A percentile compares a stretch with the other conserved stretches of the same genome.
Conservation (phyloP, 2,888 invertebrate species). For the Sussaba pulchella region DNA sequence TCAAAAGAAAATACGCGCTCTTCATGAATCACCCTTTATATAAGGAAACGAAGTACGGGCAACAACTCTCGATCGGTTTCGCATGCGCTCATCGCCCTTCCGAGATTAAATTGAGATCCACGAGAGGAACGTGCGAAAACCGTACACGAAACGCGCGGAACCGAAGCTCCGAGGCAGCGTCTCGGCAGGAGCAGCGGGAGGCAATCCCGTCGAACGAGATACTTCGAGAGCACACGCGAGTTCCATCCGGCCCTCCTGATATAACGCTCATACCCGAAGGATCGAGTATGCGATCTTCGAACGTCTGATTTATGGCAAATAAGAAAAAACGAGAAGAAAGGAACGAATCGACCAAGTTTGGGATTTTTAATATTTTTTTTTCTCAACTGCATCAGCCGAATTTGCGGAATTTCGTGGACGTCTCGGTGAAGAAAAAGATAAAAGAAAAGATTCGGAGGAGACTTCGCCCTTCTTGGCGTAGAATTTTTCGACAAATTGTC, state of each 20-base stretch:
- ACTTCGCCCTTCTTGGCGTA: too few species aligned
- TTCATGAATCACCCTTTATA: too few species aligned
- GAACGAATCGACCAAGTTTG: neutral
- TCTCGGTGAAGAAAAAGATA: too few species aligned
- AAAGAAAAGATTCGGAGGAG: too few species aligned
- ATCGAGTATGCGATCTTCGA: constrained; percentile 14
- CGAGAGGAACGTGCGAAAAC: constrained; percentile 35
- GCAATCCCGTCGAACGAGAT: constrained; percentile 20
- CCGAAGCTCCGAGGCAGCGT: neutral
- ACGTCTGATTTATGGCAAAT: neutral
- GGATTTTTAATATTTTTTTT: neutral
- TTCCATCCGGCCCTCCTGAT: constrained; percentile 28
- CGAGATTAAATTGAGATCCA: constrained; percentile 44
- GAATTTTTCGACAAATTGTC: too few species aligned
- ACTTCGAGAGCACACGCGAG: neutral
- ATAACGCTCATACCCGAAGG: constrained; percentile 19
- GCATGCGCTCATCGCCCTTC: constrained; percentile 50
- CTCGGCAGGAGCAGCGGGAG: neutral
- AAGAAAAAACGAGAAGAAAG: neutral
- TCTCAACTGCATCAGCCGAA: too few species aligned
- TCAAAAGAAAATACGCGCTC: too few species aligned
- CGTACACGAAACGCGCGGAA: neutral
- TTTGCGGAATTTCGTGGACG: neutral
- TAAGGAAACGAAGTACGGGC: too few species aligned
- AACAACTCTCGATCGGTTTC: constrained; percentile 52